Evolutionary conservation across 2,888 invertebrate genomes (phyloP).

Genomic region (Hypselothyrea guttata): DNA sequence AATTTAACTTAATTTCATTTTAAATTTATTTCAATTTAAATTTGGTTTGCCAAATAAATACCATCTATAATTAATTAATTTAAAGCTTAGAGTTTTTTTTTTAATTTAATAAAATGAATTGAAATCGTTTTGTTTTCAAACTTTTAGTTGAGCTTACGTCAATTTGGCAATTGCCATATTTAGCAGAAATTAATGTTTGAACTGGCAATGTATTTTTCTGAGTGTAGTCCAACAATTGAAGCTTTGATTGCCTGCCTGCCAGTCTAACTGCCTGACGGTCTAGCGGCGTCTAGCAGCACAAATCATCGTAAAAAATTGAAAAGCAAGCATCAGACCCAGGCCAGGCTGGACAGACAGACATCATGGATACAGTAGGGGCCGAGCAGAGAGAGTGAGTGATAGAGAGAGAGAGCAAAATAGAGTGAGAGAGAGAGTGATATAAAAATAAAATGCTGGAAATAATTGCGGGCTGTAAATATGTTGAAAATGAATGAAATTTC

Average conservation of each 20-base stretch:
- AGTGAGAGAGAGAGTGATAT: slow-evolving; percentile 5
- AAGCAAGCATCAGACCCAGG: slow-evolving; percentile 35
- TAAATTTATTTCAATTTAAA: too few relatives aligned
- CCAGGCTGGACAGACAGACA: neutral
- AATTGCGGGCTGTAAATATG: slow-evolving; percentile 58
- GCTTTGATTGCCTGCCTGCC: slow-evolving; percentile 55
- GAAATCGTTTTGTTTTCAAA: too few relatives aligned
- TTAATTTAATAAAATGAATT: too few relatives aligned
- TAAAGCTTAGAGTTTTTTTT: too few relatives aligned
- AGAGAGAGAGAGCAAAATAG: neutral
- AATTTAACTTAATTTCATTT: too few relatives aligned
- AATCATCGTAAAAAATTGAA: slow-evolving; percentile 55
- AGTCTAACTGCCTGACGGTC: too few relatives aligned
- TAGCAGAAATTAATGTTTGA: too few relatives aligned
- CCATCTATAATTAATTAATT: too few relatives aligned
- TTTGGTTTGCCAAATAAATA: too few relatives aligned
- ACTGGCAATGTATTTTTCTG: too few relatives aligned
- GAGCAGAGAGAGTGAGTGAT: neutral
- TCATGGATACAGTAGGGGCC: neutral
- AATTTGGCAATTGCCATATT: too few relatives aligned
- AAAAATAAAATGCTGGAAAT: slow-evolving; percentile 68
- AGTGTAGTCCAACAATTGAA: slow-evolving; percentile 62
- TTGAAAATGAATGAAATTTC: slow-evolving; percentile 33
- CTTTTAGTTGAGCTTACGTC: too few relatives aligned
- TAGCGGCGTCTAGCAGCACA: slow-evolving; percentile 47